Evolutionary conservation across 1,140 invertebrate species (phyloP), one percentile per base, ranked within the genome.

Genomic region (Hyles euphorbiae): DNA sequence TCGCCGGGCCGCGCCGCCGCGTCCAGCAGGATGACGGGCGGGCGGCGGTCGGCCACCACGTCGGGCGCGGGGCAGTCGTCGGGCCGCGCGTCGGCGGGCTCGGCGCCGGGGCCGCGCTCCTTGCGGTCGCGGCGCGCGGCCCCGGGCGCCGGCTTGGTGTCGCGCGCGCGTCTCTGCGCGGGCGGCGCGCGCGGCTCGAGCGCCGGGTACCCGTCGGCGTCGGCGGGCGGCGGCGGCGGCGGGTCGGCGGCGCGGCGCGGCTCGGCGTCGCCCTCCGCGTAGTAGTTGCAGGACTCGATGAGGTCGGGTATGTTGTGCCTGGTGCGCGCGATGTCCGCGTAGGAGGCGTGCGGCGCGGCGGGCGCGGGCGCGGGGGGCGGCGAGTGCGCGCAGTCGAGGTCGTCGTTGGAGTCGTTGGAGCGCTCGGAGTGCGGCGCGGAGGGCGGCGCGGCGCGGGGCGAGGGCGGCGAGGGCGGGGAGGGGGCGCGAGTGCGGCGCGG

Each of bases 381-480:
- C 53, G 94, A 94, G 78, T 94, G 93, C 11, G 94, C 93, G 9
- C 93, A 94, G 70, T 95, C 94, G 45, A 92, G 84, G 70, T 95
- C 94, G 68, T 92, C 92, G 63, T 91, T 91, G 63, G 93, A 94
- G 68, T 94, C 93, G 77, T 93, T 93, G n/a, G 92, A 93, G 81
- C 94, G 94, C 61, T 95, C 94, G 56, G 92, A 93, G 56, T 92
- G 92, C n/a, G 92, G 92, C 2, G 92, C 94, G 56, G 92, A 93
- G 56, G 92, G 92, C n/a, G 92, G 92, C 2, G 92, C 91, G 7
- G 90, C 68, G 91, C 91, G 34, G 88, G 75, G 4, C 87, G 33
- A 84, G 61, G 11, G 49, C 63, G 48, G 48, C 8, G 51, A 51
- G 22, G 50, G 68, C 34, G 72, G 71, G 59, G 76, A 58, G 58